Evolutionary conservation across 2,888 invertebrate species (phyloP), one percentile per base, ranked within the genome.

Genomic region (Euplagia quadripunctaria): DNA sequence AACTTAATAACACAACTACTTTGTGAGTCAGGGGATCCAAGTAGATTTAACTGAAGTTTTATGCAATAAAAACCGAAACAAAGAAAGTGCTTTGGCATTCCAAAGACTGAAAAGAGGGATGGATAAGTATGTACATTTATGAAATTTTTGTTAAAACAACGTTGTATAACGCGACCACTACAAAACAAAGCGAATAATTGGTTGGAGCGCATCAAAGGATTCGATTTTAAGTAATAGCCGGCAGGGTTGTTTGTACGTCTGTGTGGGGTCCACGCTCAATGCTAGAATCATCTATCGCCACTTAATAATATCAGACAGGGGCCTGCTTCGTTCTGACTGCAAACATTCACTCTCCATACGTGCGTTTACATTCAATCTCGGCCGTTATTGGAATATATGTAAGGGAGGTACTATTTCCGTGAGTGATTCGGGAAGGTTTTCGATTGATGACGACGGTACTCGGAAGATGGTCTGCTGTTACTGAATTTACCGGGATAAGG

Each of bases 331-430:
- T 51, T 64, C 58, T 69, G 66, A 71, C 68, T n/a, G 79, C 79
- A 81, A 81, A 83, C 80, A 83, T 74, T 79, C 71, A 71, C 55
- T 58, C 20, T 69, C 63, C 70, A 74, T 79, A 75, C 73, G 70
- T 75, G 68, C 83, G 81, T 84, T 86, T 83, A 84, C 79, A 77
- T 82, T 81, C 81, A 81, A 82, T 84, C 80, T 76, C 76, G 55
- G 69, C 76, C 71, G 78, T 80, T 84, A 85, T 85, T 86, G 80
- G 81, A 80, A 82, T 83, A 86, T 79, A 49, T 16, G 12, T 31
- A 20, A 41, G 41, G 31, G 41, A 66, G 66, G 66, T 43, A 17
- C 55, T 58, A 20, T 17, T 58, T n/a, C 11, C 55, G 20, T n/a
- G n/a, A 58, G 55, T 58, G 20, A n/a, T 20, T 20, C 4, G n/a